phyloP scores from a whole-genome alignment of 2,113 vertebrate species.

The Microtus oregoni region DNA sequence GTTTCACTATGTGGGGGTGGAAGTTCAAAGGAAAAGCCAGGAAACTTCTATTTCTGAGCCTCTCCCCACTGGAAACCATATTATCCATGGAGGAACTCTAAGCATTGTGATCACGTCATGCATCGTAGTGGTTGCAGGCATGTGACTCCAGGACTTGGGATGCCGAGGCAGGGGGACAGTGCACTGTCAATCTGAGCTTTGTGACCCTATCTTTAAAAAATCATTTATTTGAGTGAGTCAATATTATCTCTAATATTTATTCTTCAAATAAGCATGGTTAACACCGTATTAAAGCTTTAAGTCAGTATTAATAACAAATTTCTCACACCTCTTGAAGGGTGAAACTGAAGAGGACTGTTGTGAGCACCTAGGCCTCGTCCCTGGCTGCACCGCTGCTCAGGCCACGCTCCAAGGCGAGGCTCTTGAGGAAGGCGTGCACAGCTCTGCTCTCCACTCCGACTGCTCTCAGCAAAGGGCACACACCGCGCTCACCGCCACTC shows the following conservation, averaged over 20 bases:
- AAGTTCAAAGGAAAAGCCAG: neutral
- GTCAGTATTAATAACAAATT: neutral
- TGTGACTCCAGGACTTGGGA: neutral
- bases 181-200: neutral
- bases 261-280: constrained; percentile 33
- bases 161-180: neutral
- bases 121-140: too few relatives aligned
- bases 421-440: neutral
- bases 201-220: neutral
- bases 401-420: neutral
- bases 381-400: neutral
- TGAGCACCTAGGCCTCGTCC: neutral
- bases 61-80: constrained; percentile 10
- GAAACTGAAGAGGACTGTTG: neutral
- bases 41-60: constrained; percentile 20
- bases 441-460: neutral
- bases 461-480: neutral
- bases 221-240: constrained; percentile 14
- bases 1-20: neutral
- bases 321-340: neutral
- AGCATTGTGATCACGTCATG: neutral
- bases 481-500: neutral
- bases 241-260: neutral
- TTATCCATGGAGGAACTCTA: neutral
- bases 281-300: neutral